Conservation (phyloP, 1,140 invertebrate species). For the Halyomorpha halys region DNA sequence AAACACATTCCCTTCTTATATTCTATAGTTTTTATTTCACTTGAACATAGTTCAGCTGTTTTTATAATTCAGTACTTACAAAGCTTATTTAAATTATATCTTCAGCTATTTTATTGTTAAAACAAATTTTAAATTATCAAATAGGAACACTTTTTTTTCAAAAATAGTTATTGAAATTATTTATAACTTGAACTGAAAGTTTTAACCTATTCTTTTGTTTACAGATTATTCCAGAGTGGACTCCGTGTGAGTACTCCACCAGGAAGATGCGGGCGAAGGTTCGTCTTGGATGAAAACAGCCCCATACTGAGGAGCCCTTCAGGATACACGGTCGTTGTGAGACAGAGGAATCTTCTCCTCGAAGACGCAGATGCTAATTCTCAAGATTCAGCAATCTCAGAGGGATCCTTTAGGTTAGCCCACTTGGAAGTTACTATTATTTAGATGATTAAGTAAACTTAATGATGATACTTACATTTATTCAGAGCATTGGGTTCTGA, state of each 20-base stretch:
- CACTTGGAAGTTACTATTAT: no score
- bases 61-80: no score
- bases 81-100: no score
- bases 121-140: no score
- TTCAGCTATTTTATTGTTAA: no score
- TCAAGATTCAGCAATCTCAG: constrained; percentile 43
- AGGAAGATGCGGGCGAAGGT: constrained; percentile 8
- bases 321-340: constrained; percentile 15
- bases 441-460: no score
- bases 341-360: constrained; percentile 24
- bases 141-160: no score
- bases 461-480: neutral
- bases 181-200: neutral
- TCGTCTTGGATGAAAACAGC: constrained; percentile 22
- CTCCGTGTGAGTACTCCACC: constrained; percentile 24
- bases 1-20: no score
- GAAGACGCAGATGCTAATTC: constrained; percentile 42
- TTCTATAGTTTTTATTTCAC: no score
- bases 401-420: constrained; percentile 23
- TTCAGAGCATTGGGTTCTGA: constrained; percentile 11
- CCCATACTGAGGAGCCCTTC: constrained; percentile 1
- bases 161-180: no score
- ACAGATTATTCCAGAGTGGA: constrained; percentile 21
- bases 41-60: no score
- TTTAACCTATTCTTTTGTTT: constrained; percentile 8